Evolutionary conservation across 2,888 invertebrate species (phyloP).

Genomic region (Reticulitermes lucifugus): DNA sequence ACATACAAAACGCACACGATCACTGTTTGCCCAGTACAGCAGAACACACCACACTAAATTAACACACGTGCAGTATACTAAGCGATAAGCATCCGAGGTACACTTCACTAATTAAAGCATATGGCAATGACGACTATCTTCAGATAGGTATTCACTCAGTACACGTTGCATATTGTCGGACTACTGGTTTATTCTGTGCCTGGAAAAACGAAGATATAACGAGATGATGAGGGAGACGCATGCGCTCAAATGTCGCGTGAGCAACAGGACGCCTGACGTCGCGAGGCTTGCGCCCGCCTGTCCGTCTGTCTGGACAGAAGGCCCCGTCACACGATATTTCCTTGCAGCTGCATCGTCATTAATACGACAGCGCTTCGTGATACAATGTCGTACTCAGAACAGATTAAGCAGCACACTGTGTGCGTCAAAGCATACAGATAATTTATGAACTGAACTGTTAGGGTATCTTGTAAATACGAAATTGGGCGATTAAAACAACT

Average conservation of each 20-base stretch:
- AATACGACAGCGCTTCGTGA: neutral
- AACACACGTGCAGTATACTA: too few relatives aligned
- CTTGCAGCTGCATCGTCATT: neutral
- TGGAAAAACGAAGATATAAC: slow-evolving; percentile 26
- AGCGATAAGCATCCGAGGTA: too few relatives aligned
- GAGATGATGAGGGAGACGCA: neutral
- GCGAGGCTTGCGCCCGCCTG: slow-evolving; percentile 21
- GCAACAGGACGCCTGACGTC: slow-evolving; percentile 33
- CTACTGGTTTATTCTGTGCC: slow-evolving; percentile 34
- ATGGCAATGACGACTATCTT: neutral
- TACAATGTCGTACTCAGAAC: too few relatives aligned
- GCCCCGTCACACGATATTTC: neutral
- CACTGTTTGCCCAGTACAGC: too few relatives aligned
- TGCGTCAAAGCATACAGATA: too few relatives aligned
- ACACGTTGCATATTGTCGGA: slow-evolving; percentile 17
- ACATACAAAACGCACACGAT: too few relatives aligned
- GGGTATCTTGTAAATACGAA: too few relatives aligned
- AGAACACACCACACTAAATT: too few relatives aligned
- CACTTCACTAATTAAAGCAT: too few relatives aligned
- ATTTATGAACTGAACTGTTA: too few relatives aligned
- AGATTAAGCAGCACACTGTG: too few relatives aligned
- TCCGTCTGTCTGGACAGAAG: neutral
- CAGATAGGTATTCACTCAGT: neutral
- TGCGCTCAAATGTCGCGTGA: neutral
- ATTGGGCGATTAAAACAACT: too few relatives aligned